Conservation (phyloP, 92 coral and sea anemone species). For the Actinernus sp. region DNA sequence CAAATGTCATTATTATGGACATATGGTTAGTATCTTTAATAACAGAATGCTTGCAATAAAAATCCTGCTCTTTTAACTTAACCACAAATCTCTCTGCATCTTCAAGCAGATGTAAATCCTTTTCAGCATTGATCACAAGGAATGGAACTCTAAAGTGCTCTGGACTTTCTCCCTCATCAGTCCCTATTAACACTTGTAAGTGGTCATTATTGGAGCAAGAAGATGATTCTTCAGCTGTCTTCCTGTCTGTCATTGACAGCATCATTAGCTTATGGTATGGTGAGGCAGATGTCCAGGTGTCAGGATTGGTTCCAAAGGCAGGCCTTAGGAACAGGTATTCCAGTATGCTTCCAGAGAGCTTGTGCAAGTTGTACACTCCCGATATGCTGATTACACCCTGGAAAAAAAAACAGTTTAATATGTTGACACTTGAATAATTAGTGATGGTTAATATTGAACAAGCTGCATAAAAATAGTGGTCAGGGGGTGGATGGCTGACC, state of each 20-base stretch:
- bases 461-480: too few relatives aligned
- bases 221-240: neutral
- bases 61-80: conserved; percentile 2
- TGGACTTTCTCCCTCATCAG: neutral
- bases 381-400: conserved; percentile 71
- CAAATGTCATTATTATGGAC: conserved; percentile 42
- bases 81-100: conserved; percentile 51
- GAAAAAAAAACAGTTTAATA: neutral
- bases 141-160: conserved; percentile 34
- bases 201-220: neutral
- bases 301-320: conserved; percentile 46
- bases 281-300: conserved; percentile 44
- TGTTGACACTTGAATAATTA: too few relatives aligned
- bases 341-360: conserved; percentile 43
- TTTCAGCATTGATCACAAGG: conserved; percentile 58
- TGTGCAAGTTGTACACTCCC: conserved; percentile 57
- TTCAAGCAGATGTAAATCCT: conserved; percentile 31
- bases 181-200: neutral
- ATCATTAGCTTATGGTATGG: conserved; percentile 36
- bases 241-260: neutral
- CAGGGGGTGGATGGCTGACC: too few relatives aligned
- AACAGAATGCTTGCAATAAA: conserved; percentile 20
- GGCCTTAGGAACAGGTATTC: conserved; percentile 42
- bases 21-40: conserved; percentile 46
- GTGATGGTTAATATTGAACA: too few relatives aligned